Conservation (phyloP, 2,888 invertebrate genomes). For the Leptarthrus brevirostris region DNA sequence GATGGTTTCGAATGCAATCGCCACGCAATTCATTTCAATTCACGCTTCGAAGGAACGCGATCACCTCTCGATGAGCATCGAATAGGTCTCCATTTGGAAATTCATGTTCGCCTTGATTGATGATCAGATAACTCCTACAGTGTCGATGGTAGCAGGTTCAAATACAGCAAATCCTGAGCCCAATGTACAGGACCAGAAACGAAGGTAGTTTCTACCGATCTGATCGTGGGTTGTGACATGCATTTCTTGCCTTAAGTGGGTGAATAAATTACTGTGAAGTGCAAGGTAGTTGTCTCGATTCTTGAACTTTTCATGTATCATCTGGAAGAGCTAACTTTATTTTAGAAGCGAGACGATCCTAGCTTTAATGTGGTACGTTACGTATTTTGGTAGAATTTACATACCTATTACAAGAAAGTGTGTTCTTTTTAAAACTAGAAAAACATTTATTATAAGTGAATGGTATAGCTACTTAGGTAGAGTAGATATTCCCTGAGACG, state of each 20-base stretch:
- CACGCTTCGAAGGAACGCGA: not conserved
- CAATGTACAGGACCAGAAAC: not conserved
- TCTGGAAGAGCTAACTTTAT: too few relatives aligned
- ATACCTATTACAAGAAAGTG: too few relatives aligned
- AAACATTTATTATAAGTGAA: too few relatives aligned
- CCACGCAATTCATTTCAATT: not conserved
- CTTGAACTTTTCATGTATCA: too few relatives aligned
- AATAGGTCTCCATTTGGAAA: not conserved
- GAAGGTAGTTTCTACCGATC: not conserved
- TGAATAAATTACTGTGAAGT: not conserved
- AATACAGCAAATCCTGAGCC: not conserved
- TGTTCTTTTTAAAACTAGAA: too few relatives aligned
- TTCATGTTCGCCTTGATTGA: slow-evolving; percentile 1
- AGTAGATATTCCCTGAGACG: too few relatives aligned
- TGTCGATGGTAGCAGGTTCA: not conserved
- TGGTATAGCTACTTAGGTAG: too few relatives aligned
- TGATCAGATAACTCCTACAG: not conserved
- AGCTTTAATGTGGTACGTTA: too few relatives aligned
- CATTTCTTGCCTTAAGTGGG: not conserved
- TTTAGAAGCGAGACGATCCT: too few relatives aligned
- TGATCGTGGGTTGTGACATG: not conserved
- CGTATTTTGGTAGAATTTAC: too few relatives aligned
- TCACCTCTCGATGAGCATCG: not conserved
- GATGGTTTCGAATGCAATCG: not conserved
- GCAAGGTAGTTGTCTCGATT: too few relatives aligned